Percentiles rank a stretch among this genome's conserved stretches.
These are phyloP conservation scores for Zaprionus lachaisei DNA, from an alignment of 1,140 invertebrate species.

Conservation along the genomic window DNA sequence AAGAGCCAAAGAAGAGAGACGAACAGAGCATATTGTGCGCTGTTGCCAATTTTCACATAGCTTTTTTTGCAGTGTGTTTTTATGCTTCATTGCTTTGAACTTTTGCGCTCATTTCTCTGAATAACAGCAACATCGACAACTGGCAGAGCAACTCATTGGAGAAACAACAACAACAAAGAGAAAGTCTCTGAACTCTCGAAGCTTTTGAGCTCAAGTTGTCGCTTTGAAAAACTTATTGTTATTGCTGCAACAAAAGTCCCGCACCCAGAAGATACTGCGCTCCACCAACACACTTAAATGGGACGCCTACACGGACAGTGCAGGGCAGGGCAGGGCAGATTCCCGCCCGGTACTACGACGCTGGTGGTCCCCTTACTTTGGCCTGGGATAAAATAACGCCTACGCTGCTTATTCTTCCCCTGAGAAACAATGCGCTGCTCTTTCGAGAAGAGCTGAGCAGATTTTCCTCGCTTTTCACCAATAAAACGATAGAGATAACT, in stretches of 20 bases:
- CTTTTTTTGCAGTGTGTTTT: conserved; percentile 51
- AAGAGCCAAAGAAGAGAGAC: conserved; percentile 33
- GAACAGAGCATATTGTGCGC: conserved; percentile 22
- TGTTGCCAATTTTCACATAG: conserved; percentile 67
- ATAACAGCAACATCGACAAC: conserved; percentile 18
- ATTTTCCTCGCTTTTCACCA: conserved; percentile 67
- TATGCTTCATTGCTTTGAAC: conserved; percentile 81
- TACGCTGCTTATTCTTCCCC: conserved; percentile 22
- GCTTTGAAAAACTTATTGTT: conserved; percentile 46
- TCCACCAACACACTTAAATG: not conserved
- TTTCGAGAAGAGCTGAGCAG: conserved; percentile 19
- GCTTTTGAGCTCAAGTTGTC: conserved; percentile 40
- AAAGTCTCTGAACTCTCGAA: conserved; percentile 57
- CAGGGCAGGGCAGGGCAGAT: not conserved
- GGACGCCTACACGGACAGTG: conserved; percentile 32
- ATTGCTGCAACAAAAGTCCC: conserved; percentile 39
- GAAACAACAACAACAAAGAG: conserved; percentile 66
- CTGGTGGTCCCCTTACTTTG: conserved; percentile 37
- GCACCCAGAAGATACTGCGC: conserved; percentile 29
- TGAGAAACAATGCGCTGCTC: conserved; percentile 14
- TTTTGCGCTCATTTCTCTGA: conserved; percentile 69
- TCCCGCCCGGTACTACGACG: conserved; percentile 5
- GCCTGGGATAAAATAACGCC: conserved; percentile 27
- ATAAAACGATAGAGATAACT: conserved; percentile 70
- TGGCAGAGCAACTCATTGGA: not conserved